phyloP scores from a whole-genome alignment of 2,888 invertebrate species.

The Lumbricus terrestris region DNA sequence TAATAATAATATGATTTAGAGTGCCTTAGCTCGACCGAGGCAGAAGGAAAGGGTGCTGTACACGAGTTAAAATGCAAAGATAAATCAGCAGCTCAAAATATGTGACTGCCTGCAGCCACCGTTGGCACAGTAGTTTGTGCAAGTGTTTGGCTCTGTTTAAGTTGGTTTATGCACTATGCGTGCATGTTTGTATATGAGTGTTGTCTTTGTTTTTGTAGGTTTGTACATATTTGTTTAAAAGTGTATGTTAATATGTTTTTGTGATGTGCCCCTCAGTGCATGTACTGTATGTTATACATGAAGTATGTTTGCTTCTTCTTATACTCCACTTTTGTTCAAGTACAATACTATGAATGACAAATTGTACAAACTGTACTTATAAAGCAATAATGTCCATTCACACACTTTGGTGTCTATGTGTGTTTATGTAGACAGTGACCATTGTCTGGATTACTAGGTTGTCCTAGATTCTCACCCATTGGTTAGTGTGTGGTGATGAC shows the following conservation, averaged over 20 bases:
- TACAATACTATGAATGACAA: neutral
- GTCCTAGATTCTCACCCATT: neutral
- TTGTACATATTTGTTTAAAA: neutral
- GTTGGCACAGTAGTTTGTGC: no score
- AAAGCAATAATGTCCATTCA: neutral
- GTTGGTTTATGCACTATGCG: no score
- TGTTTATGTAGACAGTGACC: neutral
- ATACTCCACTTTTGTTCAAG: no score
- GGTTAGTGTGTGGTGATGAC: neutral
- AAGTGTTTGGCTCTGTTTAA: no score
- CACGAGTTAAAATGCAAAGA: no score
- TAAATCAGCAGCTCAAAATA: no score
- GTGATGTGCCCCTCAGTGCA: neutral
- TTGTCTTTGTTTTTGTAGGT: neutral
- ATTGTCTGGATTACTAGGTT: constrained; percentile 3
- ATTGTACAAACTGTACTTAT: neutral
- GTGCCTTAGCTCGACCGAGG: no score
- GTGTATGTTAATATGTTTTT: neutral
- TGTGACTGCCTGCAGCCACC: no score
- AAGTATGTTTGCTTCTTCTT: neutral
- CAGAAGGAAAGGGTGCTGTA: no score
- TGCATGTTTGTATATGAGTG: neutral
- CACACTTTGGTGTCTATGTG: neutral
- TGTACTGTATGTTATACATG: no score
- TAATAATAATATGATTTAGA: no score